These are phyloP conservation scores for Rambutsinella grinnellia DNA, from an alignment of 2,888 invertebrate genomes.

Conservation along the genomic window DNA sequence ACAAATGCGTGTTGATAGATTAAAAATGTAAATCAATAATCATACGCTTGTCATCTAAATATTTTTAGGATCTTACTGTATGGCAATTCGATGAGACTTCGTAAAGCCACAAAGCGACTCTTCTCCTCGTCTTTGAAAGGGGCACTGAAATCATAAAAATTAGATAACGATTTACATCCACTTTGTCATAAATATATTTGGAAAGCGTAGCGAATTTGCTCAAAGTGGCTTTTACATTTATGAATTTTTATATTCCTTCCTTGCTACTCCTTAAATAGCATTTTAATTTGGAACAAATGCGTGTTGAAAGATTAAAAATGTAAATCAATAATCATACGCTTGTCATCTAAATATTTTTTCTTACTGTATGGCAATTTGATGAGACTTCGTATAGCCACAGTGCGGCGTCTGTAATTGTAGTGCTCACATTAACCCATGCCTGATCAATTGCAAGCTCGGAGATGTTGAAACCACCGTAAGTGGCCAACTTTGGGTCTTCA, in stretches of 20 bases:
- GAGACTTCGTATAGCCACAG: constrained; percentile 78
- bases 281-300: not conserved
- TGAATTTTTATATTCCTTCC: too few species aligned
- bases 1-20: not conserved
- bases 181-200: too few species aligned
- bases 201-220: too few species aligned
- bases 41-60: not conserved
- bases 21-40: not conserved
- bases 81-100: constrained; percentile 80
- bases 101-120: constrained; percentile 74
- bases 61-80: constrained; percentile 74
- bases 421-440: constrained; percentile 74
- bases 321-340: not conserved
- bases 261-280: too few species aligned
- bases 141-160: constrained; percentile 52
- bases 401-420: constrained; percentile 67
- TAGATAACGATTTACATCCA: too few species aligned
- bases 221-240: too few species aligned
- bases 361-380: constrained; percentile 80
- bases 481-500: constrained; percentile 71
- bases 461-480: constrained; percentile 74
- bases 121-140: constrained; percentile 54
- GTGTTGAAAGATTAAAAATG: not conserved
- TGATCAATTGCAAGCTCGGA: constrained; percentile 76
- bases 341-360: constrained; percentile 65